phyloP scores from a whole-genome alignment of 2,797 vertebrate species.

The Thamnophis elegans region DNA sequence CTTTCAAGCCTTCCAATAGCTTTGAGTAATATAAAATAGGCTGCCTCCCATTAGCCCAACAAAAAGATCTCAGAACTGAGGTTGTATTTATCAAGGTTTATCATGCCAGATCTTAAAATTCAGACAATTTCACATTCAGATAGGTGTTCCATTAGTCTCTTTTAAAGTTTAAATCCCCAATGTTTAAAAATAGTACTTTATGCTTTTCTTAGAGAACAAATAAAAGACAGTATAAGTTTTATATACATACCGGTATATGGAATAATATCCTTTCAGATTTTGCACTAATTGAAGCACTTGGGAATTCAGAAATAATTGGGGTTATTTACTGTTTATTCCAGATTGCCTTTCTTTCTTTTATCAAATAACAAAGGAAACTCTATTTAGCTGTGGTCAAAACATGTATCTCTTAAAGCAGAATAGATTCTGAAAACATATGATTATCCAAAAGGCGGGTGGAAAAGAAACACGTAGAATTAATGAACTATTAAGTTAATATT shows the following conservation, averaged over 20 bases:
- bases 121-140: not conserved
- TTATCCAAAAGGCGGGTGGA: constrained; percentile 37
- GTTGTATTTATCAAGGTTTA: not conserved
- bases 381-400: constrained; percentile 50
- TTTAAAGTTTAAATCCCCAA: not conserved
- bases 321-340: not conserved
- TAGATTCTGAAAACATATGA: constrained; percentile 51
- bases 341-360: constrained; percentile 42
- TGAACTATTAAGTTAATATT: constrained; percentile 20
- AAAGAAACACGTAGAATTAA: constrained; percentile 18
- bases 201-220: not conserved
- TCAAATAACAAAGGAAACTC: constrained; percentile 53
- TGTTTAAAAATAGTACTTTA: not conserved
- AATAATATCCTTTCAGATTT: not conserved
- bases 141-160: not conserved
- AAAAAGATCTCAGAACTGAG: not conserved
- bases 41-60: not conserved
- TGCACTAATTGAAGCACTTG: not conserved
- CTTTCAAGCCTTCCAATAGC: not conserved
- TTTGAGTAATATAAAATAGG: not conserved
- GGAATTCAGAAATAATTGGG: not conserved
- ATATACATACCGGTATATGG: not conserved
- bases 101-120: not conserved
- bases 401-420: constrained; percentile 50
- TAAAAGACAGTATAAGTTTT: not conserved